Evolutionary conservation across 2,113 vertebrate species (phyloP).

Genomic region (Sinocyclocheilus grahami): DNA sequence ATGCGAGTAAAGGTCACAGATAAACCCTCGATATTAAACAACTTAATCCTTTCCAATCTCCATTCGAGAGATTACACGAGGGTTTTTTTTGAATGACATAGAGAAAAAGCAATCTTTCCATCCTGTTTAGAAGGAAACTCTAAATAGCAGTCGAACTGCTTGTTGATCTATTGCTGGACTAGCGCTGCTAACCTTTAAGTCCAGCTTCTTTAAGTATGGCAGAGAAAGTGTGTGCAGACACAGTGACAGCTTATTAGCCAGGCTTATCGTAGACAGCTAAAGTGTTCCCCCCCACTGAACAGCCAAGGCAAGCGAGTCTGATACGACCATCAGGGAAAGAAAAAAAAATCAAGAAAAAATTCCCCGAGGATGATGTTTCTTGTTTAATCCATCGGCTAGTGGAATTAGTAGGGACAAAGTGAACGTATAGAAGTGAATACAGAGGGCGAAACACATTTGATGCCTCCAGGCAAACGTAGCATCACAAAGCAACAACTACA

Average conservation of each 20-base stretch:
- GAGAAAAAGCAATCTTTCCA: conserved; percentile 20
- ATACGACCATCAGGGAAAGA: conserved; percentile 38
- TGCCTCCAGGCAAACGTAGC: background rate
- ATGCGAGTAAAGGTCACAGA: conserved; percentile 40
- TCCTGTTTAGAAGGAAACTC: conserved; percentile 7
- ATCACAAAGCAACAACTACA: conserved; percentile 2
- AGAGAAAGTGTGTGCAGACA: conserved; percentile 23
- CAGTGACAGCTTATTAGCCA: conserved; percentile 36
- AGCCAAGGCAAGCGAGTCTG: conserved; percentile 11
- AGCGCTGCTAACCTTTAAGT: background rate
- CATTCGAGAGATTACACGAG: background rate
- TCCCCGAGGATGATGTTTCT: conserved; percentile 38
- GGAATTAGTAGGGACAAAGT: conserved; percentile 46
- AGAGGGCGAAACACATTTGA: background rate
- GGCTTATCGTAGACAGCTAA: conserved; percentile 5
- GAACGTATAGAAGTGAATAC: conserved; percentile 24
- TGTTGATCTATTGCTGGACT: conserved; percentile 9
- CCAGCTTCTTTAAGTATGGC: background rate
- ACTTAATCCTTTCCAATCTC: conserved; percentile 35
- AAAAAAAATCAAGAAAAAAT: conserved; percentile 46
- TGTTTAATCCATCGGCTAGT: conserved; percentile 38
- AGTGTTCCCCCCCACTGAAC: conserved; percentile 4
- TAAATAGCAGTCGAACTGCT: background rate
- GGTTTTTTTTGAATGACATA: conserved; percentile 1
- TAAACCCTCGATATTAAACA: conserved; percentile 24